Evolutionary conservation across 2,797 vertebrate genomes (phyloP).

Genomic region (Loris lydekkerianus): DNA sequence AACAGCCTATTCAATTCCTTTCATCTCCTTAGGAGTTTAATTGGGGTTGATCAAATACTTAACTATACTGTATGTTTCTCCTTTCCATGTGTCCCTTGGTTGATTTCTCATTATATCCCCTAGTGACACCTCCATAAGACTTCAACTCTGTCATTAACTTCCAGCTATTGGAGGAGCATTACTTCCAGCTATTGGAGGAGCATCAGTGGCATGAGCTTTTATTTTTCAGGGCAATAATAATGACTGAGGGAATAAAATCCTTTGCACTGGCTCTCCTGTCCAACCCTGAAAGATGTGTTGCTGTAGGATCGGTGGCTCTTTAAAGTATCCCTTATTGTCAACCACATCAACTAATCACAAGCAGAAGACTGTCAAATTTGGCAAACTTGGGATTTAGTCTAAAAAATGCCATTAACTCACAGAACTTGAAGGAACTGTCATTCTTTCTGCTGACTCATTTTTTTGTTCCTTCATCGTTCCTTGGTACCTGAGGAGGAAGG

Average conservation of each 20-base stretch:
- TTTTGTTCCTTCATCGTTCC: constrained; percentile 11
- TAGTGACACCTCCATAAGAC: background rate
- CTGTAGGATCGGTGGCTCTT: background rate
- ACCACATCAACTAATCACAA: background rate
- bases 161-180: background rate
- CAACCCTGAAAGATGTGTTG: background rate
- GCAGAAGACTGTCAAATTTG: constrained; percentile 30
- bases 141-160: constrained; percentile 10
- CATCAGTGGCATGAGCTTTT: background rate
- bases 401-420: constrained; percentile 31
- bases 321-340: constrained; percentile 33
- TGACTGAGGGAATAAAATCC: background rate
- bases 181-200: background rate
- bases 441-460: constrained; percentile 56
- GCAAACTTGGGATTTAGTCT: constrained; percentile 51
- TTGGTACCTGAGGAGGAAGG: background rate
- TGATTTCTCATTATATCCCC: constrained; percentile 52
- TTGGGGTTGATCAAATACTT: background rate
- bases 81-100: background rate
- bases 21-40: background rate
- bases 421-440: constrained; percentile 52
- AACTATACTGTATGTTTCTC: background rate
- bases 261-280: background rate
- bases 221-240: constrained; percentile 26
- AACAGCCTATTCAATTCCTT: background rate